Evolutionary conservation across 2,888 invertebrate genomes (phyloP).

Genomic region (Protodeltote pygarga): DNA sequence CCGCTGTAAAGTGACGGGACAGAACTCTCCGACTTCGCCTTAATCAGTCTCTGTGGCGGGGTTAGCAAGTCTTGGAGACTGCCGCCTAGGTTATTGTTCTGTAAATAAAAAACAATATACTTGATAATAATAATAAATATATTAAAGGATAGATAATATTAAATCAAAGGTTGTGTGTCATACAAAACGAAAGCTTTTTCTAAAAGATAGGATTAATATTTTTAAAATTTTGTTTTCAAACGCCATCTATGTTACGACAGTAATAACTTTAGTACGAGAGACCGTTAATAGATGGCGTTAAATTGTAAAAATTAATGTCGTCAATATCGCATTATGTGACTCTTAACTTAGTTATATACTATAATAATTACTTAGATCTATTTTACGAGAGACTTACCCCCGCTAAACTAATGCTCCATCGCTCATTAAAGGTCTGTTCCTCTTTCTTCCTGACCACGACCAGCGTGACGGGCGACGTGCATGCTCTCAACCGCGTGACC

Average conservation of each 20-base stretch:
- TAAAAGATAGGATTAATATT: too few relatives aligned
- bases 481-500: slow-evolving; percentile 93
- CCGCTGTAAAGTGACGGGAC: slow-evolving; percentile 88
- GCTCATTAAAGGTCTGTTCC: slow-evolving; percentile 41
- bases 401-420: slow-evolving; percentile 79
- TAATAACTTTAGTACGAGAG: background rate
- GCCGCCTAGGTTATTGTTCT: slow-evolving; percentile 86
- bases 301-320: too few relatives aligned
- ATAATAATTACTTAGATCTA: too few relatives aligned
- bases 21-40: slow-evolving; percentile 96
- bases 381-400: slow-evolving; percentile 79
- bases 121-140: too few relatives aligned
- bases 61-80: slow-evolving; percentile 91
- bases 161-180: too few relatives aligned
- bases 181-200: too few relatives aligned
- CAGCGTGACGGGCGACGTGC: slow-evolving; percentile 92
- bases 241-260: background rate
- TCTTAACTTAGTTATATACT: too few relatives aligned
- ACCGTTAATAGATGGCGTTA: background rate
- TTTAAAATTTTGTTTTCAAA: background rate
- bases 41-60: slow-evolving; percentile 92
- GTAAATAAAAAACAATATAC: slow-evolving; percentile 24
- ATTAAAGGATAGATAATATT: too few relatives aligned
- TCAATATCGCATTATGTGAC: too few relatives aligned
- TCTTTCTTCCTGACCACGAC: slow-evolving; percentile 90